These are phyloP conservation scores for Drosophila sucinea DNA, from an alignment of 1,140 invertebrate species.

Conservation along the genomic window DNA sequence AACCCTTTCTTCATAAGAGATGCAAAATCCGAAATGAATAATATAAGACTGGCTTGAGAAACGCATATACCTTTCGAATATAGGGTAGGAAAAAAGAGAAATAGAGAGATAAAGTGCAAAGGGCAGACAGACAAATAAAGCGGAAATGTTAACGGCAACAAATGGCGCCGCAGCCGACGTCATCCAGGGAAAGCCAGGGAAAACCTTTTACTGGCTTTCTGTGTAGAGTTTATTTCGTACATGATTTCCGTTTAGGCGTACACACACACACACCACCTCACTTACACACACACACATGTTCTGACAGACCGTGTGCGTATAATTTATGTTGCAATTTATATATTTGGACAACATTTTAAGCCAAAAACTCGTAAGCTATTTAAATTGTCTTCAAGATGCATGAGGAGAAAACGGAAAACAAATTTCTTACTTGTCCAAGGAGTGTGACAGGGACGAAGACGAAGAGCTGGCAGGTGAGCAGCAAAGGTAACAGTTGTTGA, in stretches of 20 bases:
- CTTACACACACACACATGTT: not conserved
- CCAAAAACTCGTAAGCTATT: conserved; percentile 28
- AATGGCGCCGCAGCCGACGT: conserved; percentile 63
- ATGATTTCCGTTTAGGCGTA: conserved; percentile 75
- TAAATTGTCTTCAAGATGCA: conserved; percentile 54
- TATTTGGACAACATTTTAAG: conserved; percentile 44
- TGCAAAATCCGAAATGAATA: too few relatives aligned
- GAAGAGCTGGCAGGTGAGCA: conserved; percentile 39
- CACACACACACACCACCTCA: conserved; percentile 17
- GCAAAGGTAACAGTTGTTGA: conserved; percentile 60
- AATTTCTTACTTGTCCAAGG: not conserved
- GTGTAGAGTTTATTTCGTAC: conserved; percentile 57
- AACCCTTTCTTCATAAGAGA: too few relatives aligned
- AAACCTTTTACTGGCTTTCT: conserved; percentile 5
- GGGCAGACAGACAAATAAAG: conserved; percentile 77
- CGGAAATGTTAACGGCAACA: conserved; percentile 79
- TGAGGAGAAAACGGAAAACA: conserved; percentile 16
- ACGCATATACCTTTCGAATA: not conserved
- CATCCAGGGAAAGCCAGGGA: conserved; percentile 28
- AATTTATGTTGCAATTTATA: conserved; percentile 76
- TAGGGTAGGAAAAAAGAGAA: conserved; percentile 1
- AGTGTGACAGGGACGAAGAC: conserved; percentile 6
- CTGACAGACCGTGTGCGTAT: conserved; percentile 48
- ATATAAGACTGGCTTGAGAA: not conserved
- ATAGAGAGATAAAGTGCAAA: conserved; percentile 53